phyloP scores from a whole-genome alignment of 1,140 invertebrate genomes.

The Magallana ariakensis region DNA sequence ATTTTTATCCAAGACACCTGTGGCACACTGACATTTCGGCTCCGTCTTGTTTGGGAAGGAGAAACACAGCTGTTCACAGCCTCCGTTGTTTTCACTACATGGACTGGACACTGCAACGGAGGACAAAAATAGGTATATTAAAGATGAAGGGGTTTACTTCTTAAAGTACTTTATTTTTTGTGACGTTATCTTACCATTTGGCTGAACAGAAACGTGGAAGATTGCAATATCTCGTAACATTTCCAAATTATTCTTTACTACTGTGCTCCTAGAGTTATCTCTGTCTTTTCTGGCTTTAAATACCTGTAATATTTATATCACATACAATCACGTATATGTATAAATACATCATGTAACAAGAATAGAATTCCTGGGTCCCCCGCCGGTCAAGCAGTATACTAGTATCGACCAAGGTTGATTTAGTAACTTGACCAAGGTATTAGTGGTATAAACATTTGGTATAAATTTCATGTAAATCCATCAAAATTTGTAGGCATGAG shows the following conservation, averaged over 20 bases:
- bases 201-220: constrained; percentile 85
- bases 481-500: no score
- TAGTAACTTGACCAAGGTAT: no score
- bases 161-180: background rate
- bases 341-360: background rate
- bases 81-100: constrained; percentile 91
- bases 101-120: constrained; percentile 80
- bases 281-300: constrained; percentile 65
- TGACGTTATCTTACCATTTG: constrained; percentile 11
- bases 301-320: constrained; percentile 58
- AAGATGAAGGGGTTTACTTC: no score
- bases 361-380: no score
- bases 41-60: constrained; percentile 85
- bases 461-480: no score
- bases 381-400: no score
- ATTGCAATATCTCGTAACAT: constrained; percentile 93
- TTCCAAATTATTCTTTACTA: constrained; percentile 89
- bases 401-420: no score
- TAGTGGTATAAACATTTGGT: no score
- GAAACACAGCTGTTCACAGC: constrained; percentile 97
- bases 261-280: constrained; percentile 60
- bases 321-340: background rate
- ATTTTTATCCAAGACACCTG: constrained; percentile 86
- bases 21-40: constrained; percentile 92
- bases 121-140: no score